Percentiles rank a stretch among this genome's conserved stretches.
Evolutionary conservation across 2,113 vertebrate genomes (phyloP).

Genomic region (Hystrix brachyura): DNA sequence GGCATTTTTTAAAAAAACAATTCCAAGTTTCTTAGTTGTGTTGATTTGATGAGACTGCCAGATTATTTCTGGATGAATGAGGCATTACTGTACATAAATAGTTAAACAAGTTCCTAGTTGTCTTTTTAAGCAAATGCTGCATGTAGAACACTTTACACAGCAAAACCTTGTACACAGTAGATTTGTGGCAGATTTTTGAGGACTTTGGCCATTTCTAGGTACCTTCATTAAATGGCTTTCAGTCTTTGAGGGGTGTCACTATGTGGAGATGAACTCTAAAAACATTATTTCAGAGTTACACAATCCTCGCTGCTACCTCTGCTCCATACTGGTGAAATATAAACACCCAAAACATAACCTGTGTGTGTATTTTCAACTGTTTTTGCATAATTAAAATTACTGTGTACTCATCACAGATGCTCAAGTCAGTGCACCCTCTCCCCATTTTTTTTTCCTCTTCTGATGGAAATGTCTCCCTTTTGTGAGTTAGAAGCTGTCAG

Average conservation of each 20-base stretch:
- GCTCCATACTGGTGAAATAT: not conserved
- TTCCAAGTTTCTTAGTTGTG: constrained; percentile 65
- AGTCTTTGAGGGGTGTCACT: not conserved
- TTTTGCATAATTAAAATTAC: not conserved
- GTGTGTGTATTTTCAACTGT: not conserved
- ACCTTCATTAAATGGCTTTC: not conserved
- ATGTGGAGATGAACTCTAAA: not conserved
- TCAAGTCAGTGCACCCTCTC: not conserved
- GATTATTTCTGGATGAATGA: constrained; percentile 65
- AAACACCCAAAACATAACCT: not conserved
- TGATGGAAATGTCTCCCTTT: not conserved
- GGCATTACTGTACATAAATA: constrained; percentile 77
- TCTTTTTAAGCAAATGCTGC: not conserved
- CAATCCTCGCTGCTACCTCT: not conserved
- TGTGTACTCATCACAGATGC: not conserved
- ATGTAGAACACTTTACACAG: not conserved
- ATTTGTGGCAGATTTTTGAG: not conserved
- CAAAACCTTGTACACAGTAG: not conserved
- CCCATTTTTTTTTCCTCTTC: not conserved
- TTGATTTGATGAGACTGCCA: constrained; percentile 58
- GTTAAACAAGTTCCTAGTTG: constrained; percentile 63
- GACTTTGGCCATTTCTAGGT: not conserved
- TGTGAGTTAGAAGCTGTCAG: not conserved
- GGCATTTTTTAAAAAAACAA: constrained; percentile 11
- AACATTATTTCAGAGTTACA: not conserved